A percentile compares a stretch with the other conserved stretches of the same genome.
Evolutionary conservation across 2,113 vertebrate genomes (phyloP).

Genomic region (Xiphophorus couchianus): DNA sequence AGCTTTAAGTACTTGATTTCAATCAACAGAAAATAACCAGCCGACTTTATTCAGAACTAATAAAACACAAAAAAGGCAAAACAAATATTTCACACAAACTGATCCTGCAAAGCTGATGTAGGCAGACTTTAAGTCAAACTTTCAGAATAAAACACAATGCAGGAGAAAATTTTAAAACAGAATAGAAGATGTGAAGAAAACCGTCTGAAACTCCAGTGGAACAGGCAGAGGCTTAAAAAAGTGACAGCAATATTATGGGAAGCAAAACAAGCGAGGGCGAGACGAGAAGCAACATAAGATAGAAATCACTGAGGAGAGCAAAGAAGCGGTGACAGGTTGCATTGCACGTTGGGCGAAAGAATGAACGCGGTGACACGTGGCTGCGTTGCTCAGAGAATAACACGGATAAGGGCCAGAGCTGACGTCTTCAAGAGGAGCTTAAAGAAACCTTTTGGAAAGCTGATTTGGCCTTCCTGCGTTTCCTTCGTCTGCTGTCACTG

Average conservation of each 20-base stretch:
- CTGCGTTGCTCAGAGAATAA: slow-evolving; percentile 15
- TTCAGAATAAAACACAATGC: not conserved
- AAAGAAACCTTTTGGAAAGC: slow-evolving; percentile 31
- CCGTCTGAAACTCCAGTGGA: not conserved
- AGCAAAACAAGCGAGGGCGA: slow-evolving; percentile 4
- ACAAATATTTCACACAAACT: not conserved
- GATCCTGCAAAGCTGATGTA: not conserved
- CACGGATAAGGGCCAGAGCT: slow-evolving; percentile 34
- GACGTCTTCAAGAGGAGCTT: slow-evolving; percentile 31
- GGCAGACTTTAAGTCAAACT: slow-evolving; percentile 6
- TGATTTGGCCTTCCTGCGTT: slow-evolving; percentile 45
- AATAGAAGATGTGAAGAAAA: not conserved
- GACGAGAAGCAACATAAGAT: not conserved
- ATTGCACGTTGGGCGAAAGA: slow-evolving; percentile 5
- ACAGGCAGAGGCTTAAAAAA: not conserved
- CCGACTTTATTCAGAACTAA: not conserved
- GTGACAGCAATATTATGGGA: slow-evolving; percentile 3
- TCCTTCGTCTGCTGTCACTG: slow-evolving; percentile 27
- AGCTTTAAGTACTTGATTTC: not conserved
- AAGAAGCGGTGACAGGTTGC: slow-evolving; percentile 29
- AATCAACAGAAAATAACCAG: not conserved
- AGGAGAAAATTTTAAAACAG: not conserved
- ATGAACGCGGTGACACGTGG: slow-evolving; percentile 12
- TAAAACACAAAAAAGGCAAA: not conserved
- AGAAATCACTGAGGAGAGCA: not conserved